A percentile compares a stretch with the other conserved stretches of the same genome.
These are phyloP conservation scores for Sula dactylatra DNA, from an alignment of 2,113 vertebrate genomes.

Conservation along the genomic window DNA sequence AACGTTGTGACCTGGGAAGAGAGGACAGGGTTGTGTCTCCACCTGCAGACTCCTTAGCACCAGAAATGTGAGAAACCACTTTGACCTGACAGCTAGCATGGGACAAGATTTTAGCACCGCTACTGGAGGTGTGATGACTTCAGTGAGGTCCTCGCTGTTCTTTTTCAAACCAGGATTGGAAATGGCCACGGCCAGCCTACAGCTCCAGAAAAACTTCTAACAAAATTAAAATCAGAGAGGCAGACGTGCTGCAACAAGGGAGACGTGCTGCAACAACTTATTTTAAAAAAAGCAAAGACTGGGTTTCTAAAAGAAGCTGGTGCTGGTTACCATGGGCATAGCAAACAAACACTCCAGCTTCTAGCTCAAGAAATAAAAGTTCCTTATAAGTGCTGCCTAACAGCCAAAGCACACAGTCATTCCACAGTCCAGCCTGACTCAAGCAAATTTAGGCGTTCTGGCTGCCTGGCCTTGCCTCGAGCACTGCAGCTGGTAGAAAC, in stretches of 20 bases:
- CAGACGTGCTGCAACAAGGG: neutral
- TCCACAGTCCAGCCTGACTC: neutral
- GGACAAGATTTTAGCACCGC: neutral
- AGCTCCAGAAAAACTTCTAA: neutral
- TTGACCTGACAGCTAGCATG: neutral
- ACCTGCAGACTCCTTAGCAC: neutral
- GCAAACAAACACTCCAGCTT: neutral
- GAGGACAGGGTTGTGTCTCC: fast-evolving
- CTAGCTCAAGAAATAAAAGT: neutral
- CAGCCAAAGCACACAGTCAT: neutral
- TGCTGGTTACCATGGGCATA: neutral
- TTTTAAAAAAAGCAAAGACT: neutral
- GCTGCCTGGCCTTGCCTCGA: neutral
- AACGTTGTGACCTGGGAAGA: neutral
- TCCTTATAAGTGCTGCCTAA: neutral
- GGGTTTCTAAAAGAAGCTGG: neutral
- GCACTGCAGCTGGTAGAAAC: neutral
- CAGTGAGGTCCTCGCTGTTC: neutral
- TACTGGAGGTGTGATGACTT: neutral
- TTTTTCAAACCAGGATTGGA: neutral
- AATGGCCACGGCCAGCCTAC: neutral
- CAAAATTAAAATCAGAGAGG: neutral
- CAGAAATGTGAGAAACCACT: neutral
- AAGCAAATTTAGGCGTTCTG: neutral
- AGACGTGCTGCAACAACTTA: neutral